Evolutionary conservation across 2,113 vertebrate species (phyloP), one percentile per base, ranked within the genome.

Genomic region (Propithecus coquereli): DNA sequence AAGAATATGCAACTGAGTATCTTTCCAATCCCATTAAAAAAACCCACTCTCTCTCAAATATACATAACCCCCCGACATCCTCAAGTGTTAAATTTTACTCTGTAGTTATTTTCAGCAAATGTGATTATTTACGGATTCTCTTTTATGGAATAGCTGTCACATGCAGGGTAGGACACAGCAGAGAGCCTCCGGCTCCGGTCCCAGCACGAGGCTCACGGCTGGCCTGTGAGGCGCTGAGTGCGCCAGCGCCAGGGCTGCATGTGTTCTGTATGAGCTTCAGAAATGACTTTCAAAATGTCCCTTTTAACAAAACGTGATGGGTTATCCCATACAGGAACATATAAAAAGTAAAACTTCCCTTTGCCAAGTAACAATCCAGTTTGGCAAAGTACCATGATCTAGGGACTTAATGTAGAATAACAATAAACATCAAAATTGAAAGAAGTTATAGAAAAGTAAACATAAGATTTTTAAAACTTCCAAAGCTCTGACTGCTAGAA

Each of bases 181-280:
- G 52, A 32, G 40, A 27, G n/a, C 5, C 13, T 0, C 1, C 1
- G 18, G 57, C 43, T 54, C 50, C n/a, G n/a, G 14, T 32, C 71
- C 66, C 34, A 16, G 43, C n/a, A 82, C 0, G 2, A 47, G 25
- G 71, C 52, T 32, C 12, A 1, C 23, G 5, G 43, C 61, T 27
- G 27, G 27, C 32, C 22, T 10, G 7, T 1, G 0, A 2, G 50
- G 2, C 25, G 27, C 47, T 40, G n/a, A 25, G 20, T 4, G 12
- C 20, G 22, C 47, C 57, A 50, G 45, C 6, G 34, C 22, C 37
- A 57, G 71, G 20, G 16, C 54, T 63, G 52, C 79, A 17, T 7
- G 5, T 14, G 14, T 2, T 37, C 40, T 32, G 25, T 45, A 22
- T 25, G 8, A 87, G 61, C 17, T 50, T 79, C 81, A 82, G 14